Base-by-base conservation (phyloP, 2,797 vertebrate species). In the Sebastiscus tertius region DNA sequence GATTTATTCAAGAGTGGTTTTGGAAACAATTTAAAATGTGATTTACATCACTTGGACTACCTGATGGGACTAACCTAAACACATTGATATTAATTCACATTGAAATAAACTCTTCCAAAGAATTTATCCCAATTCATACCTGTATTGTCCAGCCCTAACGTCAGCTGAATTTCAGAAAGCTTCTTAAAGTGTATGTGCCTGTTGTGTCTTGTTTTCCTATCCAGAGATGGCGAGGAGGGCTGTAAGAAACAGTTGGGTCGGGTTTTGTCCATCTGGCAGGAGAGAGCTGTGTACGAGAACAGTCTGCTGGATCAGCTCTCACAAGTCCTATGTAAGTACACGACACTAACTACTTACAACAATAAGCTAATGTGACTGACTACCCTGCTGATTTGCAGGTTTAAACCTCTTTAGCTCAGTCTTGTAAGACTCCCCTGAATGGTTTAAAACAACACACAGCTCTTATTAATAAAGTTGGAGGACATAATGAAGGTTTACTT, bases 261-360 rank as follows among this genome's bases (percentile, higher is more conserved):
- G 80, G 98, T 99, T 74, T 93, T 99, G 18, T 98, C 98, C 85
- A 99, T 99, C 92, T 99, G 98, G 98, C 97, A 99, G 94, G 98
- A 99, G 95, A 97, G 98, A 91, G 97, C 96, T 31, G 98, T 99
- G 84, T 99, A 99, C 91, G 98, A 99, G 89, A 97, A 96, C 83
- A 96, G 96, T 90, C 95, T 99, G 42, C 94, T 99, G 91, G 97
- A 98, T 79, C 97, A 98, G 89, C 97, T 99, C 88, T 97, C 97
- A 46, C 96, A 97, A 88, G 97, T 98, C 77, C 92, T 99, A 2
- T 97, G 98, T 99, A 96, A 97, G 97, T 97, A 79, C 9, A 65
- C 8, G 1, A 20, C 2, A 8, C 12, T 1, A 13, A 69, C 9
- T 24, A 18, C 14, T 68, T 20, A 46, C 3, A 9, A 22, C 55